phyloP scores from a whole-genome alignment of 2,113 vertebrate genomes.

The Ellobius talpinus region DNA sequence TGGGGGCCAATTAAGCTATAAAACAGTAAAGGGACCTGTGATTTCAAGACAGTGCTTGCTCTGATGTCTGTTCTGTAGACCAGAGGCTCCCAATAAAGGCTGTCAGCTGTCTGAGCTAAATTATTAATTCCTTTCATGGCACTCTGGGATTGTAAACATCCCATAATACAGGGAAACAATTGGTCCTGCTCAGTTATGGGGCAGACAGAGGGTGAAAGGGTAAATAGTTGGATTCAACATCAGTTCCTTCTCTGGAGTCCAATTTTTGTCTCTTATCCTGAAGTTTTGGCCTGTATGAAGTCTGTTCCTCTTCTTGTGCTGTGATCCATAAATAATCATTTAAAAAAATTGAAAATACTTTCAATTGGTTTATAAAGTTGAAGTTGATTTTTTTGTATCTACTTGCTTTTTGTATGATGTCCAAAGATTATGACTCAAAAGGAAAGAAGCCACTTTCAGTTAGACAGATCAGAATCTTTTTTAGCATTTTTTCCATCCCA shows the following conservation, averaged over 20 bases:
- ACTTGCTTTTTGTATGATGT: conserved; percentile 32
- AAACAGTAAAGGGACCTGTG: conserved; percentile 89
- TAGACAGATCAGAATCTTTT: conserved; percentile 25
- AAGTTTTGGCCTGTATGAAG: conserved; percentile 60
- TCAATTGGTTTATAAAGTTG: conserved; percentile 47
- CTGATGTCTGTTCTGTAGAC: conserved; percentile 85
- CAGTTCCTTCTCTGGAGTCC: conserved; percentile 84
- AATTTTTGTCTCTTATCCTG: conserved; percentile 78
- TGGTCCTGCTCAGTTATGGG: conserved; percentile 89
- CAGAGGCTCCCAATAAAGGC: conserved; percentile 88
- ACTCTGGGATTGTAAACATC: conserved; percentile 91
- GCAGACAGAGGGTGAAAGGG: conserved; percentile 91
- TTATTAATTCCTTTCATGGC: conserved; percentile 91
- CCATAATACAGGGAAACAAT: conserved; percentile 90
- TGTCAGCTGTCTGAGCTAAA: conserved; percentile 87
- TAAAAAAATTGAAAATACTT: conserved; percentile 59
- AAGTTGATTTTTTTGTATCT: conserved; percentile 50
- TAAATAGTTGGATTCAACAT: conserved; percentile 90
- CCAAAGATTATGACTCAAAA: conserved; percentile 2
- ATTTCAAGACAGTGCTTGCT: conserved; percentile 85
- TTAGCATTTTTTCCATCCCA: background rate
- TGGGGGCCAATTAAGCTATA: conserved; percentile 92
- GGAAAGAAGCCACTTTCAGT: conserved; percentile 33
- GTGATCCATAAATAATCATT: conserved; percentile 42
- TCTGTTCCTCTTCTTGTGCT: conserved; percentile 44